Percentiles rank a stretch among this genome's conserved stretches.
Evolutionary conservation across 2,888 invertebrate genomes (phyloP).

Genomic region (Congeria kusceri): DNA sequence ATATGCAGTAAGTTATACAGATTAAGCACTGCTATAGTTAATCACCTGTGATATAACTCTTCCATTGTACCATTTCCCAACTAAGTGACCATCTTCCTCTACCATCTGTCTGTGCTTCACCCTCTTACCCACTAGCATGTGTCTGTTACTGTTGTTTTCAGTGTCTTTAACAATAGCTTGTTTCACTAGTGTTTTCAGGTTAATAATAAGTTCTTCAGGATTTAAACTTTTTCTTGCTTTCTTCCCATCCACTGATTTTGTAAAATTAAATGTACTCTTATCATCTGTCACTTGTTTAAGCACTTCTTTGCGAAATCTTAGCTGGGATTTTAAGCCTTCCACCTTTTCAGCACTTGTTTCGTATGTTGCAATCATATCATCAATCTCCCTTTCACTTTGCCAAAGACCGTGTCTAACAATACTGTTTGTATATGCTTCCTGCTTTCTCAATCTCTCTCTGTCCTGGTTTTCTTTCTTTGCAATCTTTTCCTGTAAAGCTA

Average conservation of each 20-base stretch:
- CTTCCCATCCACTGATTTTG: slow-evolving; percentile 24
- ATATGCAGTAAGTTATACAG: too few species aligned
- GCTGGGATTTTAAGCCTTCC: slow-evolving; percentile 25
- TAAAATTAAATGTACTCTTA: slow-evolving; percentile 19
- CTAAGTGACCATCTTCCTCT: not conserved
- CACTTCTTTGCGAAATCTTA: slow-evolving; percentile 38
- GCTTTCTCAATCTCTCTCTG: slow-evolving; percentile 16
- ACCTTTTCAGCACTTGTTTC: not conserved
- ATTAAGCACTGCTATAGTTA: too few species aligned
- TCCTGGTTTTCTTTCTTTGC: not conserved
- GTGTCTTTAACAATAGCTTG: slow-evolving; percentile 36
- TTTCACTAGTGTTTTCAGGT: slow-evolving; percentile 27
- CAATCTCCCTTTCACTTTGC: slow-evolving; percentile 27
- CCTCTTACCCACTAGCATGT: slow-evolving; percentile 38
- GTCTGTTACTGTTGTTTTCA: slow-evolving; percentile 15
- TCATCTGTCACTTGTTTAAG: slow-evolving; percentile 20
- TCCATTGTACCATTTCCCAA: slow-evolving; percentile 27
- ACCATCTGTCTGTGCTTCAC: slow-evolving; percentile 21
- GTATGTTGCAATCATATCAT: slow-evolving; percentile 34
- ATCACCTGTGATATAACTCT: slow-evolving; percentile 42
- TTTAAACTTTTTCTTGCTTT: slow-evolving; percentile 31
- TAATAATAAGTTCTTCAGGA: slow-evolving; percentile 32
- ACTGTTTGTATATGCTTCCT: slow-evolving; percentile 16
- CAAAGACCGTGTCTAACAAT: slow-evolving; percentile 22
- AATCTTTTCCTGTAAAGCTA: slow-evolving; percentile 19